Evolutionary conservation across 2,113 vertebrate genomes (phyloP).

Genomic region (Ctenomys sociabilis): DNA sequence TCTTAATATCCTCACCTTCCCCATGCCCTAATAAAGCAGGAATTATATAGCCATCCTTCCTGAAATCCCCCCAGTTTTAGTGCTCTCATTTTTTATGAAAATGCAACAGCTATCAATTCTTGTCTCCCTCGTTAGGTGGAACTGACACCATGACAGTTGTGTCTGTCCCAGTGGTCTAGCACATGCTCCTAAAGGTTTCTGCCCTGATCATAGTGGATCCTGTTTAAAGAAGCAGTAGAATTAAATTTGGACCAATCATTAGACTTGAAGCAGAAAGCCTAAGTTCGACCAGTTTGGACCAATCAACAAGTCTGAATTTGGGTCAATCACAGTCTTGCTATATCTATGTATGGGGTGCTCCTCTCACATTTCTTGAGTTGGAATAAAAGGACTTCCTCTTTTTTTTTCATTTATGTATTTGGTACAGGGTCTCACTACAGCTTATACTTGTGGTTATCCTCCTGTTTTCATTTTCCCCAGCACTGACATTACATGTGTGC

Average conservation of each 20-base stretch:
- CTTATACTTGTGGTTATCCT: too few species aligned
- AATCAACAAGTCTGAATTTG: neutral
- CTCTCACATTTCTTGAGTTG: neutral
- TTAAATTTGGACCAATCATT: neutral
- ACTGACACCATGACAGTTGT: neutral
- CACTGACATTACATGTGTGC: too few species aligned
- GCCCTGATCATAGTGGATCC: neutral
- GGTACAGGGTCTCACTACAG: too few species aligned
- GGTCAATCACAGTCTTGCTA: neutral
- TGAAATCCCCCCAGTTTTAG: neutral
- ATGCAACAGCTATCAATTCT: neutral
- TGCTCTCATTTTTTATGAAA: neutral
- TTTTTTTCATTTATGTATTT: too few species aligned
- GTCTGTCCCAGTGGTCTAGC: neutral
- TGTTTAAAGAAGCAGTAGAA: neutral
- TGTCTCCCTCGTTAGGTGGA: neutral
- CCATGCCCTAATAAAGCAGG: neutral
- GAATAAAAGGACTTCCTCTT: neutral
- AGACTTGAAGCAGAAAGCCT: neutral
- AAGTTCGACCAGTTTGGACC: neutral
- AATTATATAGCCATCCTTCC: neutral
- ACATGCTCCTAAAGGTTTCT: neutral
- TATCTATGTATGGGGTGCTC: neutral
- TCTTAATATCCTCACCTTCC: neutral
- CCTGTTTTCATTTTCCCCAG: too few species aligned